phyloP scores from a whole-genome alignment of 1,140 invertebrate genomes.

The Rhagoletis pomonella region DNA sequence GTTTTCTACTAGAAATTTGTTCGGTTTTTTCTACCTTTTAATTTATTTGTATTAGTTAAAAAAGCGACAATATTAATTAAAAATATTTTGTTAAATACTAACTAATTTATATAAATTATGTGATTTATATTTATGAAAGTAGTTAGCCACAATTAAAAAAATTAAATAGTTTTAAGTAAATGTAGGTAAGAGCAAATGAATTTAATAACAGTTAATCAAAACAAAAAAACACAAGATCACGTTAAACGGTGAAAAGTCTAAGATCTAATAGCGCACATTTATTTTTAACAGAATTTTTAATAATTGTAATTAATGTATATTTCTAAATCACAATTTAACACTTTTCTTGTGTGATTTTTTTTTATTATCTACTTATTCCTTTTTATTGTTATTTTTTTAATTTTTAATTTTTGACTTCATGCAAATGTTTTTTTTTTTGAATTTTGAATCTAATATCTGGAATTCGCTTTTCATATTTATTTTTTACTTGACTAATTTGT shows the following conservation, averaged over 20 bases:
- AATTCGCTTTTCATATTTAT: background rate
- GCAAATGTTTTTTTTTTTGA: background rate
- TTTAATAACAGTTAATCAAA: conserved; percentile 33
- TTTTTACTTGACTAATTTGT: background rate
- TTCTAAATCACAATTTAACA: background rate
- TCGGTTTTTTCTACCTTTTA: background rate
- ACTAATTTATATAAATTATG: conserved; percentile 51
- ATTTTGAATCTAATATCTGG: background rate
- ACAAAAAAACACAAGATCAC: background rate
- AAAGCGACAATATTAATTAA: too few species aligned
- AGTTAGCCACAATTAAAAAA: conserved; percentile 33
- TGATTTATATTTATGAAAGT: conserved; percentile 53
- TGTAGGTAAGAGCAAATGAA: background rate
- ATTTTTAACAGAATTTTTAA: background rate
- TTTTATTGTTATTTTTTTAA: background rate
- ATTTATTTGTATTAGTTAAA: background rate
- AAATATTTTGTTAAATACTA: conserved; percentile 27
- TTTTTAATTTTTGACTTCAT: background rate
- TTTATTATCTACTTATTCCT: too few species aligned
- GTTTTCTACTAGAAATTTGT: background rate
- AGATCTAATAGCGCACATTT: conserved; percentile 43
- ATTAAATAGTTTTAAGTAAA: conserved; percentile 32
- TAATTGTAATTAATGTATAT: background rate
- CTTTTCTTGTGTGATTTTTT: too few species aligned
- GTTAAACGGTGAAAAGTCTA: background rate